These are phyloP conservation scores for Morpho deidamia DNA, from an alignment of 2,888 invertebrate species.

Conservation along the genomic window DNA sequence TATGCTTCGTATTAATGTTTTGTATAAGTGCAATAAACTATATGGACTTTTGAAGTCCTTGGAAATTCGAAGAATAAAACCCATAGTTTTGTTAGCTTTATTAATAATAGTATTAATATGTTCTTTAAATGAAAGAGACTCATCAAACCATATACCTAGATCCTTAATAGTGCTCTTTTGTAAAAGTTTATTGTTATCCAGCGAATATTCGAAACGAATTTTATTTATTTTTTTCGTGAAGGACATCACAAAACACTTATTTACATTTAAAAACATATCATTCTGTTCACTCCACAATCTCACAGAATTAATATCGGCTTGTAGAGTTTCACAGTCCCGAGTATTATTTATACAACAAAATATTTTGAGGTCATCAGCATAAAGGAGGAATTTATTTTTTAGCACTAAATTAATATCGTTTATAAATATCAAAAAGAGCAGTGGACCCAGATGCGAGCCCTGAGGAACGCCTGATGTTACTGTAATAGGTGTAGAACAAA, in stretches of 20 bases:
- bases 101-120: background rate
- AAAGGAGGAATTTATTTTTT: background rate
- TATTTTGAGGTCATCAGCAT: background rate
- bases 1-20: background rate
- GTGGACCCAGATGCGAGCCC: background rate
- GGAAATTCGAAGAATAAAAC: background rate
- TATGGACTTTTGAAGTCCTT: background rate
- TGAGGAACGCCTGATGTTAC: background rate
- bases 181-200: background rate
- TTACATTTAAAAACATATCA: background rate
- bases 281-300: background rate
- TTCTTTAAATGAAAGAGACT: background rate
- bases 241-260: background rate
- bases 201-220: background rate
- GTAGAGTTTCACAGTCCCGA: background rate
- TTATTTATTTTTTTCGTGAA: background rate
- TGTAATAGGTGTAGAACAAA: too few relatives aligned
- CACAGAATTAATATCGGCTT: background rate
- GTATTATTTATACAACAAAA: too few relatives aligned
- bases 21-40: background rate
- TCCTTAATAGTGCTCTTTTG: background rate
- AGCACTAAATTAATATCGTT: background rate
- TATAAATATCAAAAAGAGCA: background rate
- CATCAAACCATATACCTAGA: too few relatives aligned
- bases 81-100: background rate